phyloP scores from a whole-genome alignment of 23 tunicate genomes.

The Ciona savignyi region DNA sequence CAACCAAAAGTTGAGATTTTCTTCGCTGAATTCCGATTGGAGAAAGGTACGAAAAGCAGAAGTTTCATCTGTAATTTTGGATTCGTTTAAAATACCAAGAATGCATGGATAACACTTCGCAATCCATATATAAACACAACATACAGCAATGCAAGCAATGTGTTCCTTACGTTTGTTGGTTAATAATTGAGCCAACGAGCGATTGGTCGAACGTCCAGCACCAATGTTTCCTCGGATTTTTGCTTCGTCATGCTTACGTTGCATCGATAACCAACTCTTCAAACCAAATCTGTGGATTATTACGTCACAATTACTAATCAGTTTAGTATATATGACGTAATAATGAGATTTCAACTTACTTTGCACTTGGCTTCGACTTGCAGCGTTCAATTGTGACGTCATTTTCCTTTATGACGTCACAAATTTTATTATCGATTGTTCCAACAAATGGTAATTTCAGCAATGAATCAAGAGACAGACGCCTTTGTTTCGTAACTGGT shows the following conservation, averaged over 20 bases:
- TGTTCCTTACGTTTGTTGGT: too few relatives aligned
- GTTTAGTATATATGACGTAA: background rate
- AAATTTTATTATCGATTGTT: constrained; percentile 5
- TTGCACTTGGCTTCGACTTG: constrained; percentile 5
- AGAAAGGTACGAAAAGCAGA: constrained; percentile 53
- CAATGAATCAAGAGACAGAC: constrained; percentile 1
- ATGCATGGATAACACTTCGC: too few relatives aligned
- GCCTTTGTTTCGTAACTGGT: background rate
- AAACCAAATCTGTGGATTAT: background rate
- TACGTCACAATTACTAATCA: background rate
- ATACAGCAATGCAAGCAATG: too few relatives aligned
- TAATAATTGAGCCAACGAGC: too few relatives aligned
- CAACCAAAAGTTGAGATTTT: constrained; percentile 63
- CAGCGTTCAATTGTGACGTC: background rate
- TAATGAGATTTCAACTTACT: constrained; percentile 6
- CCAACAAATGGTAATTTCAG: constrained; percentile 1
- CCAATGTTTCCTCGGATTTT: background rate
- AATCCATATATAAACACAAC: too few relatives aligned
- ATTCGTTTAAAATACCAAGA: background rate
- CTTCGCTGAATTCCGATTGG: constrained; percentile 55
- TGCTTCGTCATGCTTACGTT: constrained; percentile 1
- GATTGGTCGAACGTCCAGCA: too few relatives aligned
- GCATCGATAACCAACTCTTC: background rate
- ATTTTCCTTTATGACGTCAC: constrained; percentile 11
- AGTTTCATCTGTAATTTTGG: constrained; percentile 5